phyloP scores from a whole-genome alignment of 2,113 vertebrate genomes.

The Holacanthus passer region DNA sequence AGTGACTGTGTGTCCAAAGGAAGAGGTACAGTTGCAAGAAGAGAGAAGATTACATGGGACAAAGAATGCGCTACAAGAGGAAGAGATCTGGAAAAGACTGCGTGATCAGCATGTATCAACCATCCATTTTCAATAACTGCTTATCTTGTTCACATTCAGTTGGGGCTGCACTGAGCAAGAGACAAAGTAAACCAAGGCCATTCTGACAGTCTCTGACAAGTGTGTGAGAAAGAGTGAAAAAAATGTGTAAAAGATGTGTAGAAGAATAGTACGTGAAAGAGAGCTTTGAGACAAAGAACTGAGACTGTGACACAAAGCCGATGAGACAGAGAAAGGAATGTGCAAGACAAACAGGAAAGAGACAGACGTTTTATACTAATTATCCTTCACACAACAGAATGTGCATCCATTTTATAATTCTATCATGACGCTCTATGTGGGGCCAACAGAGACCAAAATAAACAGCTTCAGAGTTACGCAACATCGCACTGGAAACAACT shows the following conservation, averaged over 20 bases:
- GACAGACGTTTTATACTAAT: constrained; percentile 33
- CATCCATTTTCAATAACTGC: not conserved
- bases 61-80: not conserved
- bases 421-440: constrained; percentile 30
- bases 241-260: not conserved
- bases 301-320: not conserved
- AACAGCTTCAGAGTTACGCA: constrained; percentile 68
- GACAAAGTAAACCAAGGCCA: not conserved
- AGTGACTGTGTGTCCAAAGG: not conserved
- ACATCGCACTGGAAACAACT: constrained; percentile 68
- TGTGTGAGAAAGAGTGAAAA: not conserved
- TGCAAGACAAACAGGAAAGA: not conserved
- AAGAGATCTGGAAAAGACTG: not conserved
- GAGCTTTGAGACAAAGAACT: not conserved
- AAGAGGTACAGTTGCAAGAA: not conserved
- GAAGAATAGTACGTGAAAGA: not conserved
- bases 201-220: not conserved
- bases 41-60: no score
- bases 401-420: constrained; percentile 51
- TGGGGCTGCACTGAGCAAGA: not conserved
- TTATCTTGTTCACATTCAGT: not conserved
- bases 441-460: constrained; percentile 70
- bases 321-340: not conserved
- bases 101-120: not conserved
- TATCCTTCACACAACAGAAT: constrained; percentile 35